Percentiles rank a stretch among this genome's conserved stretches.
These are phyloP conservation scores for Hydrozoanthus gracilis DNA, from an alignment of 92 coral and sea anemone genomes.

Conservation along the genomic window DNA sequence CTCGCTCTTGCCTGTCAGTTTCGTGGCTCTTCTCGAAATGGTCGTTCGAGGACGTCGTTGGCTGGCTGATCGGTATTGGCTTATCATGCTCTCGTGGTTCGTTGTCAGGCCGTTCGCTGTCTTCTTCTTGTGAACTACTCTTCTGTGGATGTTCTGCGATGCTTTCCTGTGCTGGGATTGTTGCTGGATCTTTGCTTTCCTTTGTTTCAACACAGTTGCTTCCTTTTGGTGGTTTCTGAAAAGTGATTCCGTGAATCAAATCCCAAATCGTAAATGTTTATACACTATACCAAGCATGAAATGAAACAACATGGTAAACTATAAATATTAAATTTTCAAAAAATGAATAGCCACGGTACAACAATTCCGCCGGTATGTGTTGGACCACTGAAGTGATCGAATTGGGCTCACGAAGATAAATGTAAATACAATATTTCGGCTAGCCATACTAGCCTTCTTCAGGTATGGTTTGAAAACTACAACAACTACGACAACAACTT, in stretches of 20 bases:
- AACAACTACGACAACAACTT: too few relatives aligned
- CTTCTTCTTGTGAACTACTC: not conserved
- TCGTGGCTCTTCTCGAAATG: not conserved
- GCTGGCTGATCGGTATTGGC: not conserved
- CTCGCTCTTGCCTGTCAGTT: conserved; percentile 1
- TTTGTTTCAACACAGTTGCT: conserved; percentile 11
- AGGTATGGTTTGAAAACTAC: too few relatives aligned
- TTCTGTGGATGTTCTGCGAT: not conserved
- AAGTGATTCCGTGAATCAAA: not conserved
- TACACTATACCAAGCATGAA: too few relatives aligned
- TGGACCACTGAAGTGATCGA: too few relatives aligned
- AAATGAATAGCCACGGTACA: too few relatives aligned
- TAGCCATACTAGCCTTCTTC: too few relatives aligned
- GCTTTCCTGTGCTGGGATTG: not conserved
- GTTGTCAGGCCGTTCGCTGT: not conserved
- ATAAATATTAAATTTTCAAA: too few relatives aligned
- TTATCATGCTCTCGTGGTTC: not conserved
- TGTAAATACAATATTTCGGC: too few relatives aligned
- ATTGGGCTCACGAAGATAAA: too few relatives aligned
- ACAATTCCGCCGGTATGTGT: too few relatives aligned
- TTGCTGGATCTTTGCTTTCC: conserved; percentile 16
- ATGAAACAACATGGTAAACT: too few relatives aligned
- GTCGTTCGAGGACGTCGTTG: not conserved
- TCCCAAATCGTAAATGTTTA: too few relatives aligned
- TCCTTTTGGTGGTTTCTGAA: conserved; percentile 40